Evolutionary conservation across 2,797 vertebrate species (phyloP), one percentile per base, ranked within the genome.

Genomic region (Dendrocincla fuliginosa): DNA sequence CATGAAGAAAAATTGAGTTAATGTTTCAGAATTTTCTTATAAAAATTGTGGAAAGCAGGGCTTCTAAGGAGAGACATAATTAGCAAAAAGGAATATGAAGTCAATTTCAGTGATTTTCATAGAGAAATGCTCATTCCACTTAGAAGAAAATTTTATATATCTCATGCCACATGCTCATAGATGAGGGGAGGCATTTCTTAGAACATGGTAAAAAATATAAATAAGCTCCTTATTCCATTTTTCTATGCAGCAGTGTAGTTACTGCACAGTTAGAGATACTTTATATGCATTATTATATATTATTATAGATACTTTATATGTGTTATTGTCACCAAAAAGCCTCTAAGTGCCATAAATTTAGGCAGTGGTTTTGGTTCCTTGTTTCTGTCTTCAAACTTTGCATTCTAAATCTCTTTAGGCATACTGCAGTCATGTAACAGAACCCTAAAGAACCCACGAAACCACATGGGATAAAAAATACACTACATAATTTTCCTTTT

Each of bases 381-480:
- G 27, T 89, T 88, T 90, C 63, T 69, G 8, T 89, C 55, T 92
- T 89, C 2, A 6, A 75, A 61, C 23, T 76, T 88, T 90, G 52
- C 50, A 49, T 90, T 63, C 87, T 79, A 73, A 92, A 76, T 69
- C 30, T 27, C 25, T 73, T 89, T 24, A 50, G 71, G 8, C 24
- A 64, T 89, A 39, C 20, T 84, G 24, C 17, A 84, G 39, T 63
- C 59, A 19, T 71, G 15, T 70, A 77, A 77, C 67, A 80, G 37
- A 89, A 69, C 32, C 16, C 17, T 16, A 57, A 90, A 52, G 60
- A 84, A 64, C 33, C 20, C 32, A 73, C 89, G 24, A 87, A 87
- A 73, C 67, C 20, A 37, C 63, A 84, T 47, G 12, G 53, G 14
- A 71, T 71, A n/a, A 93, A 90, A 84, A 89, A 56, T 39, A 50